These are phyloP conservation scores for Hippopotamyrus pictus DNA, from an alignment of 2,797 vertebrate species.

Conservation along the genomic window DNA sequence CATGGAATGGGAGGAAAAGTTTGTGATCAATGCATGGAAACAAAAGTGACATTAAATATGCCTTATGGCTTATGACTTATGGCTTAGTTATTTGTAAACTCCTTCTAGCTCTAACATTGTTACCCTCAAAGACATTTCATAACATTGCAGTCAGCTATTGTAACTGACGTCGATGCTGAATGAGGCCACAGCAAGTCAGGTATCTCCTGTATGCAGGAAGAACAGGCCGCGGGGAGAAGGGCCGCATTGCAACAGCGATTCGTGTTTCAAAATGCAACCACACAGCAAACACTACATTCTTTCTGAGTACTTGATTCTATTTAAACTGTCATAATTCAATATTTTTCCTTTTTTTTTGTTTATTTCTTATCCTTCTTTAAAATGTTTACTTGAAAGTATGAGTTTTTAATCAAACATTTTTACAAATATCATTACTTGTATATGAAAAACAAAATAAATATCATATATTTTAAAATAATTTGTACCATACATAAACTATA, in stretches of 20 bases:
- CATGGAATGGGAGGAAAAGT: neutral
- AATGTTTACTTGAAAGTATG: neutral
- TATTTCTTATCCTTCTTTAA: neutral
- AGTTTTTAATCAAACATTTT: neutral
- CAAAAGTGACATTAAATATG: neutral
- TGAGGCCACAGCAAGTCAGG: neutral
- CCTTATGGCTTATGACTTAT: neutral
- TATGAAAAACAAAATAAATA: neutral
- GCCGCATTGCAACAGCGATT: conserved; percentile 13
- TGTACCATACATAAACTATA: neutral
- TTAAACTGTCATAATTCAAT: conserved; percentile 16
- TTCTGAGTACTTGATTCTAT: conserved; percentile 16
- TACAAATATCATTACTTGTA: neutral
- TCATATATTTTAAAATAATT: neutral
- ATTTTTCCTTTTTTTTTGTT: neutral
- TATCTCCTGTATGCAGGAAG: neutral
- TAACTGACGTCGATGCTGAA: neutral
- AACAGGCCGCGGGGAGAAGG: neutral
- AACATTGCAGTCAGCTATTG: neutral
- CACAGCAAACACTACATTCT: conserved; percentile 14
- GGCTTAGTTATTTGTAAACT: neutral
- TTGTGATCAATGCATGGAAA: neutral
- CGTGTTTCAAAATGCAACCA: neutral
- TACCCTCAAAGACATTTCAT: neutral
- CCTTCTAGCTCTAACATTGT: neutral